Evolutionary conservation across 2,797 vertebrate species (phyloP).

Genomic region (Rachycentron canadum): DNA sequence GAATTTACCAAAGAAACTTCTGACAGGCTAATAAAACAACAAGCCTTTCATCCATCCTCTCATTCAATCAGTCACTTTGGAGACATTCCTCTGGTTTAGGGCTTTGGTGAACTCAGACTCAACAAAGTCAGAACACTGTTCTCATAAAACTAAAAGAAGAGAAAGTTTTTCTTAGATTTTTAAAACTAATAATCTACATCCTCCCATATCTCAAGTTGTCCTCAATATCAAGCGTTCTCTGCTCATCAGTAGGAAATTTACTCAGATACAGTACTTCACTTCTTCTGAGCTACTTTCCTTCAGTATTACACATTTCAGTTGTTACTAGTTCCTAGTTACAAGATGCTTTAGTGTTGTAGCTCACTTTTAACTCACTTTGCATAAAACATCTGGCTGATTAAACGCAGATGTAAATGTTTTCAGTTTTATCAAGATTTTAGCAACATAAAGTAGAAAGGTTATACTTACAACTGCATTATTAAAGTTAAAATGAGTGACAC

Average conservation of each 20-base stretch:
- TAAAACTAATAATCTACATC: neutral
- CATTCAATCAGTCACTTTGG: neutral
- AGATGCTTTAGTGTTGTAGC: too few relatives aligned
- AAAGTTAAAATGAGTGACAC: too few relatives aligned
- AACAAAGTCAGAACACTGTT: neutral
- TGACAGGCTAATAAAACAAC: neutral
- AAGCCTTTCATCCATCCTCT: neutral
- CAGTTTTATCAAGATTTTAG: neutral
- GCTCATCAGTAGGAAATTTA: neutral
- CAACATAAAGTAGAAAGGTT: too few relatives aligned
- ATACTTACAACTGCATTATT: too few relatives aligned
- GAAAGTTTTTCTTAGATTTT: neutral
- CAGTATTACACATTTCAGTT: neutral
- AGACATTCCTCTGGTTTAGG: neutral
- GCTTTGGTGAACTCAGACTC: constrained; percentile 1
- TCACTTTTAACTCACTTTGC: too few relatives aligned
- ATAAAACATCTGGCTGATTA: too few relatives aligned
- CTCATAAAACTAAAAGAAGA: neutral
- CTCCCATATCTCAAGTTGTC: neutral
- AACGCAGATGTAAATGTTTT: too few relatives aligned
- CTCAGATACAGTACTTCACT: neutral
- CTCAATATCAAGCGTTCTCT: neutral
- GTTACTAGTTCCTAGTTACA: too few relatives aligned
- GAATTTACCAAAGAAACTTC: neutral
- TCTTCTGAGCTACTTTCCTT: neutral